Conservation (phyloP, 2,113 vertebrate species). For the Talpa occidentalis region DNA sequence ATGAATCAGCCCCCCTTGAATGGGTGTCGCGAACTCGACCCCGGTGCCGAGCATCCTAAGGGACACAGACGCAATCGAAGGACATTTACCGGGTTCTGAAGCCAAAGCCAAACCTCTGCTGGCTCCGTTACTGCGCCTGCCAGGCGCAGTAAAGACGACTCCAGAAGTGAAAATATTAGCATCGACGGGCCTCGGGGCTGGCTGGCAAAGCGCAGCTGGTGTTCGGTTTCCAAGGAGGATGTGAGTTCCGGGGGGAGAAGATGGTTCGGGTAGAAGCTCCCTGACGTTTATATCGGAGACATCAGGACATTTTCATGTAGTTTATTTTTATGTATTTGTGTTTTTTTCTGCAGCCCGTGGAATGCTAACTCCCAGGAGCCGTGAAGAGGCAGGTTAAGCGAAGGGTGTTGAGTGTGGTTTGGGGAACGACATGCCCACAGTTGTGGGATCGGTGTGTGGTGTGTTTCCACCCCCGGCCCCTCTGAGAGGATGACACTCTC, state of each 20-base stretch:
- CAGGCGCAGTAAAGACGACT: neutral
- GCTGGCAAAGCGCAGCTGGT: neutral
- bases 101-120: neutral
- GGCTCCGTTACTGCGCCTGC: neutral
- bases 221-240: conserved; percentile 38
- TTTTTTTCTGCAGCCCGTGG: neutral
- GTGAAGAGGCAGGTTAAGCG: neutral
- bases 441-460: neutral
- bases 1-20: neutral
- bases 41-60: neutral
- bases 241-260: neutral
- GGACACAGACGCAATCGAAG: neutral
- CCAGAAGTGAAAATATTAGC: conserved; percentile 22
- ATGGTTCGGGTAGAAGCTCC: neutral
- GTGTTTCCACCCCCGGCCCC: neutral
- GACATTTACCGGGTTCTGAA: neutral
- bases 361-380: neutral
- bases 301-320: neutral
- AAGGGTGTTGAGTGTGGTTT: neutral
- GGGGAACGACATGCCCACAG: neutral
- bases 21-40: neutral
- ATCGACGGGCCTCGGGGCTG: neutral
- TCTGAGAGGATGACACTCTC: neutral
- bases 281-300: too few relatives aligned
- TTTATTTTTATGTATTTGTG: neutral